Conservation (phyloP, 2,888 invertebrate species). For the Phyllotreta cruciferae region DNA sequence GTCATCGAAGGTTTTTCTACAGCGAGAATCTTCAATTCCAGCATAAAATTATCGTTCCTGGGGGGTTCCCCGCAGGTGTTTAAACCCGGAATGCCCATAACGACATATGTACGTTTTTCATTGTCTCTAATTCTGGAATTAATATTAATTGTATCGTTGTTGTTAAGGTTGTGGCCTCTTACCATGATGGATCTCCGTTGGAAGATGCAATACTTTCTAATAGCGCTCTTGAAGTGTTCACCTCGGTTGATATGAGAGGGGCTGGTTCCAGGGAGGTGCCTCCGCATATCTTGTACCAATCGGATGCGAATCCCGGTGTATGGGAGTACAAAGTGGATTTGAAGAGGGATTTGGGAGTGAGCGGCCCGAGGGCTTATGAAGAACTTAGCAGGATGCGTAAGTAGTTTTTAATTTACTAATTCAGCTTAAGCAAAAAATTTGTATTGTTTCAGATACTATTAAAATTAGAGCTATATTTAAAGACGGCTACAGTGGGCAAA, state of each 20-base stretch:
- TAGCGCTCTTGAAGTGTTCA: conserved; percentile 72
- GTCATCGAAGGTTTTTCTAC: conserved; percentile 85
- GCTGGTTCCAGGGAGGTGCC: conserved; percentile 74
- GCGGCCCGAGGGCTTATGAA: conserved; percentile 51
- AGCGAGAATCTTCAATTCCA: conserved; percentile 87
- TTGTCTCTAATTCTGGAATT: neutral
- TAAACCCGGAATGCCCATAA: conserved; percentile 93
- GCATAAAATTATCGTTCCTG: conserved; percentile 81
- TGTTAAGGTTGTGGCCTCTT: conserved; percentile 80
- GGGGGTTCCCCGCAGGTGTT: conserved; percentile 93
- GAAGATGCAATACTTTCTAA: conserved; percentile 68
- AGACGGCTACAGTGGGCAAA: conserved; percentile 70
- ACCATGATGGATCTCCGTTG: conserved; percentile 88
- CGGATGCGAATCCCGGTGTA: conserved; percentile 73
- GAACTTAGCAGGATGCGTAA: conserved; percentile 52
- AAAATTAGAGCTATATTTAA: conserved; percentile 70
- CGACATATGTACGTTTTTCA: conserved; percentile 76
- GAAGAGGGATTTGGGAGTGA: conserved; percentile 67
- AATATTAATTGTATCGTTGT: conserved; percentile 33
- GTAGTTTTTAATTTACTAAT: conserved; percentile 16
- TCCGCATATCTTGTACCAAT: conserved; percentile 67
- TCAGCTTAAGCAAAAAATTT: neutral
- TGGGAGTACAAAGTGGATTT: conserved; percentile 86
- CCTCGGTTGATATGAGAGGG: conserved; percentile 67
- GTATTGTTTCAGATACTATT: conserved; percentile 40